Evolutionary conservation across 1,140 invertebrate species (phyloP), one percentile per base, ranked within the genome.

Genomic region (Pygmarrhopalites habei): DNA sequence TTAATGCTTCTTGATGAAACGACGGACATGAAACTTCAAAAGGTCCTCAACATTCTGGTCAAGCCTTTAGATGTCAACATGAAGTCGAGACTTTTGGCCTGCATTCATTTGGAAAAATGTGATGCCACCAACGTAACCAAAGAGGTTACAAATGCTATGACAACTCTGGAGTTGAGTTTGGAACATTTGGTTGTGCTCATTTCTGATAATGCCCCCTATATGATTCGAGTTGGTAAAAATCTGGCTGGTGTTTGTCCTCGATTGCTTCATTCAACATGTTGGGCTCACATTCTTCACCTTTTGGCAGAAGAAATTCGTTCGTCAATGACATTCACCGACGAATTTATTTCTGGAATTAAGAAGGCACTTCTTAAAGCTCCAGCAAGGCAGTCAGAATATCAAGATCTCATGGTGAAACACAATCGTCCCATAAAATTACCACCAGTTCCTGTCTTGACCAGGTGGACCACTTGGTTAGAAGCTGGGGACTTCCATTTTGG

Each of bases 381-480:
- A 39, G 7, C 35, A 7, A 39, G 35, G 35, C 7, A 39, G 17
- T 7, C 35, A 7, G 35, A 39, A 39, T 39, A 39, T 39, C 43
- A 7, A 3, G 19, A 14, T 17, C 39, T 12, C 29, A 25, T 62
- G 19, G 21, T 53, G 29, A 14, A 4, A 25, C 2, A 53, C 5
- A 49, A 49, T 23, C 21, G 32, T 57, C 61, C 72, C 49, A 15
- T 73, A 47, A 62, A 70, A 28, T 65, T 77, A 41, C 73, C 73
- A 55, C 75, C 74, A 53, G 60, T 74, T 66, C 75, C 73, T 66
- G 71, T 75, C 32, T 23, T 76, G 46, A 77, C 74, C 44, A 67
- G 75, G 26, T 77, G 74, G 74, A 72, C 73, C 53, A 77, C 75
- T 17, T 77, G 74, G 76, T 56, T 76, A 32, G 59, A 73, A 62